Evolutionary conservation across 2,113 vertebrate genomes (phyloP).

Genomic region (Neogobius melanostomus): DNA sequence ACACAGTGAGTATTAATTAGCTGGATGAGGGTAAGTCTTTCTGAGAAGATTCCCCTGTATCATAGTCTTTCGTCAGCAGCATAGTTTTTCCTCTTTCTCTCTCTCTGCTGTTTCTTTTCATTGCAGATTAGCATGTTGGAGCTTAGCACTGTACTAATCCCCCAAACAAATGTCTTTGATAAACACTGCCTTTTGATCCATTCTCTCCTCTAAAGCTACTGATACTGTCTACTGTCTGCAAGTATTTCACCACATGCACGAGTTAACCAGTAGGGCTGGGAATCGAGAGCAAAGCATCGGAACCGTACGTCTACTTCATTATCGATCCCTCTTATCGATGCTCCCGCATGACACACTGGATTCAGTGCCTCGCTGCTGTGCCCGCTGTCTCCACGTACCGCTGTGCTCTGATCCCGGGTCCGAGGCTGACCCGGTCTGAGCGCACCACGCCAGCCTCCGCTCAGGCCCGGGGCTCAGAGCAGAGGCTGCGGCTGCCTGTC

Average conservation of each 20-base stretch:
- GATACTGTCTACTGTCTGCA: conserved; percentile 6
- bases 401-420: too few species aligned
- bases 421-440: too few species aligned
- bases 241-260: not conserved
- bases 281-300: too few species aligned
- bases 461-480: too few species aligned
- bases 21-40: conserved; percentile 9
- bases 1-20: not conserved
- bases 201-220: not conserved
- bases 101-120: conserved; percentile 22
- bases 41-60: not conserved
- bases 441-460: too few species aligned
- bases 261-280: too few species aligned
- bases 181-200: conserved; percentile 1
- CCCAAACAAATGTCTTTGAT: conserved; percentile 23
- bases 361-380: too few species aligned
- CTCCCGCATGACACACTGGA: too few species aligned
- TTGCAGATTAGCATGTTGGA: conserved; percentile 40
- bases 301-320: too few species aligned
- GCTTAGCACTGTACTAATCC: conserved; percentile 32
- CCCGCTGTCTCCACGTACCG: too few species aligned
- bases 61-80: not conserved
- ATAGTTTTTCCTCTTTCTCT: conserved; percentile 8
- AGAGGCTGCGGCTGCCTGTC: too few species aligned
- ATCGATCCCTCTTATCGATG: too few species aligned